phyloP scores from a whole-genome alignment of 2,888 invertebrate genomes.

The Strigamia transsilvanica region DNA sequence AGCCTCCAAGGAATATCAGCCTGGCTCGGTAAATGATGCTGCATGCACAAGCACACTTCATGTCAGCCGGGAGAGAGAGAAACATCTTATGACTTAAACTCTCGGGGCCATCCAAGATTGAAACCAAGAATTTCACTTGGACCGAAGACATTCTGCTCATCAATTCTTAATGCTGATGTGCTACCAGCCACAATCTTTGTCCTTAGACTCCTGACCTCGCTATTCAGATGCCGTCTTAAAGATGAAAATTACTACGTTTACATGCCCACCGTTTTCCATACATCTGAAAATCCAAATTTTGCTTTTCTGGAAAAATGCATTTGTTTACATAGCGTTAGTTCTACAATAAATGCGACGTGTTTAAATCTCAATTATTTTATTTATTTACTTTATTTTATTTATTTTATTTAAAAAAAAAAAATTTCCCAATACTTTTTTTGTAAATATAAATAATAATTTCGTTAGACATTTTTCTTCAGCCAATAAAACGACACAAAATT shows the following conservation, averaged over 20 bases:
- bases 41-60: slow-evolving; percentile 20
- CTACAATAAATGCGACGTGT: too few relatives aligned
- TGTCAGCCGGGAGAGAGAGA: background rate
- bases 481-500: slow-evolving; percentile 18
- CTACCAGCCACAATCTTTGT: background rate
- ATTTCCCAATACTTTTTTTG: too few relatives aligned
- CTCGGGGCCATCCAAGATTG: slow-evolving; percentile 18
- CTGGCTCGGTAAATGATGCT: slow-evolving; percentile 1
- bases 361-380: too few relatives aligned
- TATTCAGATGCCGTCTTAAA: background rate
- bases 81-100: slow-evolving; percentile 25
- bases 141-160: slow-evolving; percentile 1
- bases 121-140: slow-evolving; percentile 12
- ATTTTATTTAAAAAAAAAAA: too few relatives aligned
- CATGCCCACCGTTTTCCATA: too few relatives aligned
- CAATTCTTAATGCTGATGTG: slow-evolving; percentile 31
- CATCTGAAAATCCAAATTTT: too few relatives aligned
- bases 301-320: too few relatives aligned
- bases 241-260: too few relatives aligned
- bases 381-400: background rate
- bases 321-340: too few relatives aligned
- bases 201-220: background rate
- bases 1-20: background rate
- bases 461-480: background rate
- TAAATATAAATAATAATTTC: too few relatives aligned